Percentiles rank a stretch among this genome's conserved stretches.
Evolutionary conservation across 2,113 vertebrate species (phyloP).

Genomic region (Chaenocephalus aceratus): DNA sequence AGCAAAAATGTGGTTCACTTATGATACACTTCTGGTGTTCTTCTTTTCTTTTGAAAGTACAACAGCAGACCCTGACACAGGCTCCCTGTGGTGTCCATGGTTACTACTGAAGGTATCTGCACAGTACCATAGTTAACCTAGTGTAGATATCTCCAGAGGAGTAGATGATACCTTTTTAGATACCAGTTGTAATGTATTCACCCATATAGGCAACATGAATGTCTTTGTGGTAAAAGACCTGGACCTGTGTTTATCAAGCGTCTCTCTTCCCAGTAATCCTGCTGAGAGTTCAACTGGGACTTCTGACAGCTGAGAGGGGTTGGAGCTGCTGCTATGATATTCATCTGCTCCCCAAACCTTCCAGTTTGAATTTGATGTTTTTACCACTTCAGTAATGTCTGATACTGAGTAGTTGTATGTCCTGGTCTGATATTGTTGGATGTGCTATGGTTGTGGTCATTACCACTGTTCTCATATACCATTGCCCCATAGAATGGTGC

Average conservation of each 20-base stretch:
- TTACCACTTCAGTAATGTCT: not conserved
- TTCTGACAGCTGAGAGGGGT: not conserved
- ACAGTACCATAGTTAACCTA: not conserved
- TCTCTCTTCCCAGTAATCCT: too few relatives aligned
- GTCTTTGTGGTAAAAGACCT: not conserved
- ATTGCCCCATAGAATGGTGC: too few relatives aligned
- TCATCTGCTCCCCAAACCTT: not conserved
- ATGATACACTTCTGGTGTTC: not conserved
- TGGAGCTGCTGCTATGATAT: too few relatives aligned
- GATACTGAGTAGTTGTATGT: too few relatives aligned
- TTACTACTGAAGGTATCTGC: conserved; percentile 2
- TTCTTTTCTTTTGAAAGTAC: not conserved
- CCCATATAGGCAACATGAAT: not conserved
- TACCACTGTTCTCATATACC: too few relatives aligned
- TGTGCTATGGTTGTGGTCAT: too few relatives aligned
- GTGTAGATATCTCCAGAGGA: too few relatives aligned
- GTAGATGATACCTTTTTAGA: too few relatives aligned
- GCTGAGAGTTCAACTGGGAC: too few relatives aligned
- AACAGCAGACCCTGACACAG: not conserved
- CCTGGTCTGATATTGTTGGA: too few relatives aligned
- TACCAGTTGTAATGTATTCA: not conserved
- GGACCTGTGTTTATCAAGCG: not conserved
- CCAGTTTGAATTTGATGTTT: too few relatives aligned
- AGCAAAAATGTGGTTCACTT: too few relatives aligned
- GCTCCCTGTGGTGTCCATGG: conserved; percentile 5